phyloP scores from a whole-genome alignment of 2,113 vertebrate species.

The Meriones unguiculatus region DNA sequence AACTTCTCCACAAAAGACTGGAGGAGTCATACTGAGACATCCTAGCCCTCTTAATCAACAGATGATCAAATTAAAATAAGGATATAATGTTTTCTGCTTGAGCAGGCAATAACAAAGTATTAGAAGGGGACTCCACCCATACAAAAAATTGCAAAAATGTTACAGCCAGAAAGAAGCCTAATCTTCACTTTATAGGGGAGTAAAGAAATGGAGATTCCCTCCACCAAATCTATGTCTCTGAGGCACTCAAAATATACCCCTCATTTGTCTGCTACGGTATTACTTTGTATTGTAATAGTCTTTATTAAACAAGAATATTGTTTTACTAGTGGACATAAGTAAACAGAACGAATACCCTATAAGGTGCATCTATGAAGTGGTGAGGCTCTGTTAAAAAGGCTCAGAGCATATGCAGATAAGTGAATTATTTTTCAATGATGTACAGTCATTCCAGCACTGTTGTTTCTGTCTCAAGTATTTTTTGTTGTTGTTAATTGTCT shows the following conservation, averaged over 20 bases:
- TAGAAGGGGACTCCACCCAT: background rate
- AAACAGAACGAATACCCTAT: background rate
- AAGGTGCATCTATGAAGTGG: background rate
- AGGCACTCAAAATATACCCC: background rate
- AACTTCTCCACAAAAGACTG: background rate
- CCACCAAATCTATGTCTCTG: background rate
- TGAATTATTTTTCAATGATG: background rate
- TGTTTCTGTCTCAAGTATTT: background rate
- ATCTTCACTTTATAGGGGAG: slow-evolving; percentile 18
- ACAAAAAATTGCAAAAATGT: slow-evolving; percentile 12
- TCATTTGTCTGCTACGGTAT: background rate
- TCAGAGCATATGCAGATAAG: background rate
- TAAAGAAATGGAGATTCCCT: background rate
- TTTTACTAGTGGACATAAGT: background rate
- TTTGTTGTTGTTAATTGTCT: no score
- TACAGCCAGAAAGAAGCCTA: slow-evolving; percentile 18
- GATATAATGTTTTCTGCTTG: background rate
- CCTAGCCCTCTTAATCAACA: background rate
- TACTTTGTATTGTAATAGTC: background rate
- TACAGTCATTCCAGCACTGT: background rate
- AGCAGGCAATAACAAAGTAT: background rate
- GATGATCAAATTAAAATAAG: slow-evolving; percentile 36
- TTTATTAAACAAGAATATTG: background rate
- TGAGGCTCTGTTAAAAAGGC: background rate
- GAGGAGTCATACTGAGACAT: background rate